Percentiles rank a stretch among this genome's conserved stretches.
Conservation (phyloP, 2,113 vertebrate species). For the Pyrgilauda ruficollis region DNA sequence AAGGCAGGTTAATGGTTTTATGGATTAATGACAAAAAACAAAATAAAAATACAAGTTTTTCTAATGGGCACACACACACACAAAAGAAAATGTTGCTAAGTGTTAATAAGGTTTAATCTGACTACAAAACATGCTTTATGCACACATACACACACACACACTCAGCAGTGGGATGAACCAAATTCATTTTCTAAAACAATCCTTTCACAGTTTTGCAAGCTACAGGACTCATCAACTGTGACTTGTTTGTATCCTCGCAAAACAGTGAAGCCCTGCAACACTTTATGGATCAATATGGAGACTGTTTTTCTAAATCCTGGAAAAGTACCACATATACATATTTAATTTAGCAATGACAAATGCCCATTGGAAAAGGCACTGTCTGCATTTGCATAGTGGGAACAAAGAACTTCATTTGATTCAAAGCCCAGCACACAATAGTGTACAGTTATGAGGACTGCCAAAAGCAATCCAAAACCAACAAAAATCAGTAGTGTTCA, state of each 20-base stretch:
- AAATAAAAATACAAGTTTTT: conserved; percentile 8
- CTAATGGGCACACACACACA: neutral
- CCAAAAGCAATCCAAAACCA: conserved; percentile 45
- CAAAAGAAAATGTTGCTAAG: neutral
- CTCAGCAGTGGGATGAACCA: conserved; percentile 46
- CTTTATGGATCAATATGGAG: conserved; percentile 46
- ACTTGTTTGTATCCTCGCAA: neutral
- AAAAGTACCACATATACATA: conserved; percentile 32
- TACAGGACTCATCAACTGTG: neutral
- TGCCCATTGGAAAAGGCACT: neutral
- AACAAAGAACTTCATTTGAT: conserved; percentile 23
- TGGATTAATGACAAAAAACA: conserved; percentile 54
- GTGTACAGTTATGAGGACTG: neutral
- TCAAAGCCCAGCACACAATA: neutral
- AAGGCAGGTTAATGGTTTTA: conserved; percentile 87
- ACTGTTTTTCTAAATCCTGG: conserved; percentile 25
- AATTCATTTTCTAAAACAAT: conserved; percentile 22
- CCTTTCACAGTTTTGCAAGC: neutral
- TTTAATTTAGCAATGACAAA: conserved; percentile 27
- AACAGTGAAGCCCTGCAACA: conserved; percentile 9
- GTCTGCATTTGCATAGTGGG: neutral
- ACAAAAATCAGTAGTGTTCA: conserved; percentile 29
- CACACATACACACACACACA: neutral
- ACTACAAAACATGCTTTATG: conserved; percentile 51
- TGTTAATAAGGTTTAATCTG: conserved; percentile 45